Base-by-base conservation (phyloP, 2,888 invertebrate genomes). In the Gari tellinella region DNA sequence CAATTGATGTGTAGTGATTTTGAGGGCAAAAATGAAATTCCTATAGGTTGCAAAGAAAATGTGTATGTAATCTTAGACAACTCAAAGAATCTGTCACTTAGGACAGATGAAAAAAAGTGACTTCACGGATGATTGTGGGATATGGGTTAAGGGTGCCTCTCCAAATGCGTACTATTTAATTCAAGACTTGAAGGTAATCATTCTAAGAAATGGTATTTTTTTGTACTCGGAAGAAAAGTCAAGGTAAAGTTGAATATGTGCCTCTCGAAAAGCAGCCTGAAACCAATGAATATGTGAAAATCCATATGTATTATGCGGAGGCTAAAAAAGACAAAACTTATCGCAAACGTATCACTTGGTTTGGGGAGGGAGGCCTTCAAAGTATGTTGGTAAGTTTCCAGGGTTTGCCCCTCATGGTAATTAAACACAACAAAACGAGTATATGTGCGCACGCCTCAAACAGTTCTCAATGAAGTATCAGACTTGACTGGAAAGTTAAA, bases 291-390 rank as follows among this genome's bases (percentile, higher is more conserved):
- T 4, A 7, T 31, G 2, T 38, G 4, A 7, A 8, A 23, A 14
- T 68, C 0, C 65, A 53, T 15, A 4, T 4, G 31, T 31, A 31
- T 10, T 31, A 31, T 10, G 10, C 31, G 4, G 10, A 31, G 10
- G 5, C 10, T 31, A 31, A 31, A 31, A 4, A 7, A 10, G 31
- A 31, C 31, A 31, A 31, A 4, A 31, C 31, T 21, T 78, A 73
- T 48, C 66, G 70, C 45, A 78, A 73, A 46, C 58, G 56, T 15
- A 61, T 70, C 2, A 63, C 78, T 2, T 78, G 70, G 70, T 17
- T 73, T 64, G 57, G 2, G 41, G 43, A 14, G 10, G 1, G 26
- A 46, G 15, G 70, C 68, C 8, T 2, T 31, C 10, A 31, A 10
- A 31, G 31, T 31, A 31, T 26, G 38, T 61, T 10, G 72, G 72